Conservation (phyloP, 2,888 invertebrate species). For the Netelia melanura region DNA sequence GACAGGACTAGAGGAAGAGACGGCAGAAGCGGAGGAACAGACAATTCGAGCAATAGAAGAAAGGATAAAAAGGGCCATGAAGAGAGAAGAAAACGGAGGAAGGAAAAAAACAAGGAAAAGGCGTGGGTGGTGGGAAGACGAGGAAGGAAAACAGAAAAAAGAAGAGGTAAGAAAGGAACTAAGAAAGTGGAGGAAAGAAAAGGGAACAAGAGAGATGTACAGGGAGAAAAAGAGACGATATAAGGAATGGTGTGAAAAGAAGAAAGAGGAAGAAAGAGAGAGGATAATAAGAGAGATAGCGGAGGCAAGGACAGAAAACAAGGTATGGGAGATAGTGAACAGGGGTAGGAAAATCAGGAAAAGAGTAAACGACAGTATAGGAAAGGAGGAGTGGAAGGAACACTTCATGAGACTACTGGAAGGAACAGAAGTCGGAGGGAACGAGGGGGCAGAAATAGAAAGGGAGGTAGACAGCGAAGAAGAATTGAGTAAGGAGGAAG, state of each 20-base stretch:
- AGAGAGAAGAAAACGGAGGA: not conserved
- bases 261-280: constrained; percentile 17
- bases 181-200: constrained; percentile 47
- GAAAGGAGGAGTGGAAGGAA: constrained; percentile 4
- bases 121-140: not conserved
- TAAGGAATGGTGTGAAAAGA: constrained; percentile 13
- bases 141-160: constrained; percentile 53
- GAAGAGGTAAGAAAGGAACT: constrained; percentile 56
- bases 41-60: constrained; percentile 1
- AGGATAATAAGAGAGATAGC: constrained; percentile 26
- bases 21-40: not conserved
- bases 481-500: not conserved
- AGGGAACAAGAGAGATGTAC: not conserved
- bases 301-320: not conserved
- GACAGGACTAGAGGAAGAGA: not conserved
- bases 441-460: too few species aligned
- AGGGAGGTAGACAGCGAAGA: not conserved
- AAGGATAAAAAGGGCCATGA: not conserved
- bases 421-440: not conserved
- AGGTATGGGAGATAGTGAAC: too few species aligned
- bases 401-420: not conserved
- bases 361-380: not conserved
- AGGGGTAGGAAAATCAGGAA: constrained; percentile 16
- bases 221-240: too few species aligned
- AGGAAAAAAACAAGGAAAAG: not conserved